Base-by-base conservation (phyloP, 1,140 invertebrate genomes). In the Artemia franciscana region DNA sequence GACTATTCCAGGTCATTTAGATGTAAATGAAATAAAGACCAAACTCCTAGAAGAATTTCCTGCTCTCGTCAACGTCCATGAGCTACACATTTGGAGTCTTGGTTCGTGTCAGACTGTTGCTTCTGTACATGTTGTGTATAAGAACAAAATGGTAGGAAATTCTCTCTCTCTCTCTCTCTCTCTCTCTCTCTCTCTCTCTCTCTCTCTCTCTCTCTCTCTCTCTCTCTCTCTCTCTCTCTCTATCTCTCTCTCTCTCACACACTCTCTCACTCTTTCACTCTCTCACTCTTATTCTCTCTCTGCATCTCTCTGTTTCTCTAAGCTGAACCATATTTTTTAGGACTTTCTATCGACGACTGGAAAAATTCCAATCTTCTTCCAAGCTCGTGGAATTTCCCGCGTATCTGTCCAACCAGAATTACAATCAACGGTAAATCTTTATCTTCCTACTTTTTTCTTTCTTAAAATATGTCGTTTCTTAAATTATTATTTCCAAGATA, bases 381-480 rank as follows among this genome's bases (percentile, higher is more conserved):
- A 78, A 5, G 77, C 81, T 61, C 82, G 85, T 70, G 84, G 84
- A 3, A 84, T 88, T 30, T 80, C 81, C 2, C 79, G 82, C 66
- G 80, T 85, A 3, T 86, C 85, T 2, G 80, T 86, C 67, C 84
- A 88, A 68, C 84, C 85, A 1, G 85, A 88, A 74, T 86, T 87
- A n/a, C n/a, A n/a, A n/a, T n/a, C n/a, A n/a, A n/a, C n/a, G n/a
- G n/a, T n/a, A n/a, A n/a, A n/a, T n/a, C n/a, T n/a, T n/a, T n/a
- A n/a, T n/a, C n/a, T n/a, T n/a, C n/a, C n/a, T n/a, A n/a, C n/a
- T n/a, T n/a, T n/a, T n/a, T n/a, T n/a, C n/a, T n/a, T n/a, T n/a
- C n/a, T n/a, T n/a, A n/a, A n/a, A n/a, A n/a, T n/a, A n/a, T n/a
- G n/a, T n/a, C n/a, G n/a, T n/a, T n/a, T n/a, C n/a, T n/a, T n/a